These are phyloP conservation scores for Brachyhypopomus gauderio DNA, from an alignment of 2,113 vertebrate genomes.

Conservation along the genomic window DNA sequence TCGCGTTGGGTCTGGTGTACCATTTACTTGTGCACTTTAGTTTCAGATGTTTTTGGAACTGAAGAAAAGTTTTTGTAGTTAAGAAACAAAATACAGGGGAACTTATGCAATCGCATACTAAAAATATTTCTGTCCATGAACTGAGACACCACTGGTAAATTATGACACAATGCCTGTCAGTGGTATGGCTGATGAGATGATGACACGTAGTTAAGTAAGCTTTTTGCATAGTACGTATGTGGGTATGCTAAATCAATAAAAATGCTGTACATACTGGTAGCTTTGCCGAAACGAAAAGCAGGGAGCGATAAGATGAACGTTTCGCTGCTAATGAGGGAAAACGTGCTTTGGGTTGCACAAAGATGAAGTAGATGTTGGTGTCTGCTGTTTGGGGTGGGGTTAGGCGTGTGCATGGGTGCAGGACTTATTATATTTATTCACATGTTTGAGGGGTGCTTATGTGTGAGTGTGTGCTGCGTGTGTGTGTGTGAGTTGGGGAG, in stretches of 20 bases:
- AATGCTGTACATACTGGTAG: constrained; percentile 68
- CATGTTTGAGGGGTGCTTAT: constrained; percentile 17
- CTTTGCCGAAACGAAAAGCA: constrained; percentile 49
- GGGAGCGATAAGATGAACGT: constrained; percentile 53
- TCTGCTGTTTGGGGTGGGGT: constrained; percentile 48
- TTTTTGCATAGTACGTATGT: constrained; percentile 55
- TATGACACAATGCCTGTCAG: constrained; percentile 45
- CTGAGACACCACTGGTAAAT: constrained; percentile 48
- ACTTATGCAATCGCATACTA: constrained; percentile 51
- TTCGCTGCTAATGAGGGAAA: constrained; percentile 54
- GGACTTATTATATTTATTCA: constrained; percentile 53
- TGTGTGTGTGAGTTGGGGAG: constrained; percentile 19
- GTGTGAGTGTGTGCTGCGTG: constrained; percentile 1
- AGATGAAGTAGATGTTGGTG: constrained; percentile 56
- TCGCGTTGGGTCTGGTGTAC: constrained; percentile 50
- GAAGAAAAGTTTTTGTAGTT: constrained; percentile 31
- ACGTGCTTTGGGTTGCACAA: constrained; percentile 65
- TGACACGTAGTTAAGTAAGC: constrained; percentile 61
- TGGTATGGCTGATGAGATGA: constrained; percentile 50
- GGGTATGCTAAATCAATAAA: constrained; percentile 60
- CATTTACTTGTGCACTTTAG: constrained; percentile 19
- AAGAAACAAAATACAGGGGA: constrained; percentile 53
- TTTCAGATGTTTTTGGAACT: constrained; percentile 41
- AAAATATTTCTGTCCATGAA: constrained; percentile 53
- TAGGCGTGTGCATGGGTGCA: constrained; percentile 34